Conservation (phyloP, 1,140 invertebrate species). For the Cepaea nemoralis region DNA sequence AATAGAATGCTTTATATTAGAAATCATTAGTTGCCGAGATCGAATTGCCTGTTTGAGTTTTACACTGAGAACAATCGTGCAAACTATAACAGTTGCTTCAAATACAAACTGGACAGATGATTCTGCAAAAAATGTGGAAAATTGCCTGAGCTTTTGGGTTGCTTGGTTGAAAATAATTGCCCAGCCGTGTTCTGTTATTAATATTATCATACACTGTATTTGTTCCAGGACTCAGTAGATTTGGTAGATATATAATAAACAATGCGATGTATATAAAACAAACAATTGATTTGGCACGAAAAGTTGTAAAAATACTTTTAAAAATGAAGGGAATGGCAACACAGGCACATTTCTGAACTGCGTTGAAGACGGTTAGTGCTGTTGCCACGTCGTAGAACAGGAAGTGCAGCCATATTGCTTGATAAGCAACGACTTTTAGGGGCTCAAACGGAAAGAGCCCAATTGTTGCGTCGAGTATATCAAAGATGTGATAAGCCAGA, state of each 20-base stretch:
- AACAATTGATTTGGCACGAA: neutral
- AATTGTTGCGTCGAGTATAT: neutral
- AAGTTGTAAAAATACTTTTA: neutral
- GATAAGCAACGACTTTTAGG: neutral
- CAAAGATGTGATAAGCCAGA: neutral
- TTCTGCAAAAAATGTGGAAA: neutral
- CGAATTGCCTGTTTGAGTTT: neutral
- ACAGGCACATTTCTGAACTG: slow-evolving; percentile 13
- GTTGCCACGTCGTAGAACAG: neutral
- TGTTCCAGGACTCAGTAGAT: neutral
- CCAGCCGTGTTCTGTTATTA: slow-evolving; percentile 11
- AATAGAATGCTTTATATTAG: neutral
- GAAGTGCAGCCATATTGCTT: neutral
- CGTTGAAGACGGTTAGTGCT: neutral
- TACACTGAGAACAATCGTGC: slow-evolving; percentile 9
- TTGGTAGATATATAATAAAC: neutral
- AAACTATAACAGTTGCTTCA: slow-evolving; percentile 27
- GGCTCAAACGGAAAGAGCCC: neutral
- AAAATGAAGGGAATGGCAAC: slow-evolving; percentile 22
- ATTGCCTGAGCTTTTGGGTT: neutral
- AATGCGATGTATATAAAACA: neutral
- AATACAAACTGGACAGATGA: slow-evolving; percentile 12
- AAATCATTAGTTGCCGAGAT: neutral
- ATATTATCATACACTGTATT: slow-evolving; percentile 2
- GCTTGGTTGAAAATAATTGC: neutral